Evolutionary conservation across 2,797 vertebrate genomes (phyloP).

Genomic region (Bradypus variegatus): DNA sequence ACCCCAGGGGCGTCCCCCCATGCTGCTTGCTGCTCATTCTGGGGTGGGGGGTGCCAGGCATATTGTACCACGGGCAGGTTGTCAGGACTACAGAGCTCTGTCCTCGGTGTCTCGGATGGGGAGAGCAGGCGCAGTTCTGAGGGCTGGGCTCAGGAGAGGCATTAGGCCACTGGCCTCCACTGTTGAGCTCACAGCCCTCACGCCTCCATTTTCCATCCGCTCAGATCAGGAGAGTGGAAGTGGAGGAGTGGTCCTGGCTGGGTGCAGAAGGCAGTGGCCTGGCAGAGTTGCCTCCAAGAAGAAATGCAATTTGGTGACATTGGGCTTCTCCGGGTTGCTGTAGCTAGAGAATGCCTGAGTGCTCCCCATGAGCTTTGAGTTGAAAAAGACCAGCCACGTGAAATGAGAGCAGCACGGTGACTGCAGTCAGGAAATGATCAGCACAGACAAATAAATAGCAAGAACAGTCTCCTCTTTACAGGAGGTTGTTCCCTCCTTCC

Average conservation of each 20-base stretch:
- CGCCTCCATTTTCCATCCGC: neutral
- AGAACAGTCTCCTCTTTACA: neutral
- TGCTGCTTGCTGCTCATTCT: neutral
- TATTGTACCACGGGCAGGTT: fast-evolving
- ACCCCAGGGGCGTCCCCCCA: neutral
- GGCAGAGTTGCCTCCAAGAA: neutral
- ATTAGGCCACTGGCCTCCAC: neutral
- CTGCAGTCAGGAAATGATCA: neutral
- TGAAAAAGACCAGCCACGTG: neutral
- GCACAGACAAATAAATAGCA: neutral
- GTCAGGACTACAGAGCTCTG: neutral
- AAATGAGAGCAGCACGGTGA: neutral
- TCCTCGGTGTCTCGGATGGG: neutral
- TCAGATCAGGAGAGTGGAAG: no score
- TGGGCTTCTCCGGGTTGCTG: neutral
- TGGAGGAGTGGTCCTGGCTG: neutral
- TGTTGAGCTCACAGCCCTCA: neutral
- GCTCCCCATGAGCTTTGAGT: neutral
- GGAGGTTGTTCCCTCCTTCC: neutral
- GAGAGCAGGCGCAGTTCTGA: neutral
- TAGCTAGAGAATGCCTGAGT: neutral
- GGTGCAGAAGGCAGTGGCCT: neutral
- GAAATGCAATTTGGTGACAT: neutral
- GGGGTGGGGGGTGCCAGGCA: fast-evolving
- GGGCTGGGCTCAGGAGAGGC: neutral